Base-by-base conservation (phyloP, 2,888 invertebrate genomes). In the Hyalella azteca region DNA sequence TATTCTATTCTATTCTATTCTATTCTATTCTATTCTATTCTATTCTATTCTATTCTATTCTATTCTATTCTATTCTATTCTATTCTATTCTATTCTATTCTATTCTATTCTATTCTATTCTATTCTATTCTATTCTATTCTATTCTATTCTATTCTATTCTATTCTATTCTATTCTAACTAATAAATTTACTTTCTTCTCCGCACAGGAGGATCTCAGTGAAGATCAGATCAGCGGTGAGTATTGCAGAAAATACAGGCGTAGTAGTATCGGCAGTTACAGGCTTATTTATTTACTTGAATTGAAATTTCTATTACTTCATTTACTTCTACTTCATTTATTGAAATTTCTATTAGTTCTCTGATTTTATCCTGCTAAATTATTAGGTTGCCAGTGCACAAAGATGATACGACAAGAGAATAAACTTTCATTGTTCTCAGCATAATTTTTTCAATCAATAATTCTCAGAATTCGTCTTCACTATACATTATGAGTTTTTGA, bases 171-270 rank as follows among this genome's bases (percentile, higher is more conserved):
- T 66, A 36, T 32, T 5, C 29, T 66, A 66, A 66, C 11, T 4
- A 29, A 36, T 11, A 3, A n/a, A 2, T 36, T 36, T 36, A 19
- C 45, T 75, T 45, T 39, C 45, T 45, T 75, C 59, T 19, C 22
- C 29, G n/a, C n/a, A 26, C 75, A 75, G 75, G 75, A 75, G 45
- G 75, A 75, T 75, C 75, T 75, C n/a, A 75, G n/a, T 26, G 41
- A 41, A 41, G 75, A 75, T 75, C 75, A 75, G 45, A 29, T 75
- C 75, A 41, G 75, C 45, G 75, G 75, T 75, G 32, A 75, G 75
- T 75, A 4, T 32, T 29, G 66, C 1, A 66, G n/a, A 19, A 19
- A 66, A 4, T 15, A 22, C 29, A 59, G 15, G 7, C 26, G 26
- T 13, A 3, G 7, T 29, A 13, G 5, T 3, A 5, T 15, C 49